These are phyloP conservation scores for Elgaria multicarinata DNA, from an alignment of 2,113 vertebrate species.

Conservation along the genomic window DNA sequence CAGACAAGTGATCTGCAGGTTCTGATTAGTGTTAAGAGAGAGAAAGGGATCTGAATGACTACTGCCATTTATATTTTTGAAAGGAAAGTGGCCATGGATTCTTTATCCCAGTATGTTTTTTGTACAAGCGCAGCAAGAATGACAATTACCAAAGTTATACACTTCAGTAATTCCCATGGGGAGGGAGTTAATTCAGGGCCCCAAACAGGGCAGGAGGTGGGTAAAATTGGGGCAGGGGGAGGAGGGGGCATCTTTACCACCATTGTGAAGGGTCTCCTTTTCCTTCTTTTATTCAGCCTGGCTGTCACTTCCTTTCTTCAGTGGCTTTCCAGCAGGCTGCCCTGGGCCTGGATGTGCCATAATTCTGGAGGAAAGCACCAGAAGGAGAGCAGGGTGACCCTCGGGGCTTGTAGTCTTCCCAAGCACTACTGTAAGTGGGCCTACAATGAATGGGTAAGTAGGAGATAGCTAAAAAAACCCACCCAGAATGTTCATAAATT, in stretches of 20 bases:
- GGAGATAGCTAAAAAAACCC: neutral
- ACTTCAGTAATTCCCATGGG: neutral
- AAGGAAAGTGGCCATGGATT: neutral
- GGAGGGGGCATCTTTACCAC: no score
- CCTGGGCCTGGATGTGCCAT: no score
- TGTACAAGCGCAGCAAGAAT: neutral
- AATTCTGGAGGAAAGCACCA: no score
- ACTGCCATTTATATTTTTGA: neutral
- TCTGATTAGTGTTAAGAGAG: neutral
- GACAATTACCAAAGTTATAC: neutral
- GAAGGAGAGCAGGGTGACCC: no score
- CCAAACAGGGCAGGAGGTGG: no score
- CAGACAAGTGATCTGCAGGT: neutral
- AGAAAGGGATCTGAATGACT: neutral
- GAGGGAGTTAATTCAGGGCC: no score
- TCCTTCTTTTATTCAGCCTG: no score
- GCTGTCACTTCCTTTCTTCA: no score
- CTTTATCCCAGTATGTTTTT: neutral
- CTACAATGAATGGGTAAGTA: neutral
- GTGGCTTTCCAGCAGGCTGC: no score
- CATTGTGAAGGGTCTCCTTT: no score
- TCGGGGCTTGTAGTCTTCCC: neutral
- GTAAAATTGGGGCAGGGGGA: fast-evolving
- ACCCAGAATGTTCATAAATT: neutral
- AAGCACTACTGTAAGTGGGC: neutral